Percentiles rank a stretch among this genome's conserved stretches.
Evolutionary conservation across 2,888 invertebrate genomes (phyloP).

Genomic region (Acanthacorydalis orientalis): DNA sequence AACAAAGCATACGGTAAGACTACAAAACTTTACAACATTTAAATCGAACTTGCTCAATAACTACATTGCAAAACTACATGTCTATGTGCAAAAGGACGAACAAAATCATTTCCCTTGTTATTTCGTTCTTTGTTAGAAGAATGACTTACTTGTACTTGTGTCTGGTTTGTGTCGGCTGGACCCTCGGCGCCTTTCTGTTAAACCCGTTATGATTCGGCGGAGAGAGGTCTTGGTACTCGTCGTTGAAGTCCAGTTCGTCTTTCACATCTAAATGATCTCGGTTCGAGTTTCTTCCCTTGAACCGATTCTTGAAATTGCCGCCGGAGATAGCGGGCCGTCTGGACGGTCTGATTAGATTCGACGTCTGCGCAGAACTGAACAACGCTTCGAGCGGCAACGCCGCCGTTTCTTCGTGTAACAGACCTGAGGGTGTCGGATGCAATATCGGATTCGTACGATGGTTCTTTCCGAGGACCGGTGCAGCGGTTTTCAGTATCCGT

Average conservation of each 20-base stretch:
- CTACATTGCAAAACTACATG: too few species aligned
- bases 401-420: constrained; percentile 38
- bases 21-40: too few species aligned
- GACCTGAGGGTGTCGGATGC: constrained; percentile 44
- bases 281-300: constrained; percentile 19
- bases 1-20: too few species aligned
- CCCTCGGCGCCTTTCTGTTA: constrained; percentile 15
- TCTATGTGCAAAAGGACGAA: too few species aligned
- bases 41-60: too few species aligned
- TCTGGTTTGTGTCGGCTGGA: constrained; percentile 19
- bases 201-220: constrained; percentile 11
- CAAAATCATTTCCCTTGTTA: not conserved
- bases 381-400: constrained; percentile 34
- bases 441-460: constrained; percentile 34
- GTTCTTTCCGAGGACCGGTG: constrained; percentile 36
- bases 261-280: constrained; percentile 9
- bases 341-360: constrained; percentile 27
- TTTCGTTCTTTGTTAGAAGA: not conserved
- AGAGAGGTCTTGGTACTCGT: constrained; percentile 12
- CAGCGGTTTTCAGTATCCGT: constrained; percentile 61
- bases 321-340: constrained; percentile 33
- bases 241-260: constrained; percentile 13
- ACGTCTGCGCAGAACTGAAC: constrained; percentile 31
- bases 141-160: constrained; percentile 27
- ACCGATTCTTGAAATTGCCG: constrained; percentile 39